Evolutionary conservation across 1,140 invertebrate genomes (phyloP).

Genomic region (Pogonomyrmex californicus): DNA sequence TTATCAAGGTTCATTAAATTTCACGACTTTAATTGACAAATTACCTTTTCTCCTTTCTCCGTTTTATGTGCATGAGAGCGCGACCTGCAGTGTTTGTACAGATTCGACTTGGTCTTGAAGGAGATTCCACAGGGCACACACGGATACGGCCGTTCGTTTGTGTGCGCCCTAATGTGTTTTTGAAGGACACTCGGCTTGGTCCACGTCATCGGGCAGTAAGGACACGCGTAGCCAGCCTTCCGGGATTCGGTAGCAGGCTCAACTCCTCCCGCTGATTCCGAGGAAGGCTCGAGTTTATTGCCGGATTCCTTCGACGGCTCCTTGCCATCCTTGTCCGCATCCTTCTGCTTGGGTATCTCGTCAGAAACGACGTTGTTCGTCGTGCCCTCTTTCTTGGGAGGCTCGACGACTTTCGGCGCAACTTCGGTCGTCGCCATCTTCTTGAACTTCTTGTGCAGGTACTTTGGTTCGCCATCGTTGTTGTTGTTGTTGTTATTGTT

Average conservation of each 20-base stretch:
- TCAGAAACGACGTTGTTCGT: conserved; percentile 78
- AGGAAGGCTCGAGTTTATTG: conserved; percentile 70
- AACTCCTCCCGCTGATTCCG: conserved; percentile 69
- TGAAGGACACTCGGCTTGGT: conserved; percentile 97
- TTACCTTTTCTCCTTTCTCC: conserved; percentile 88
- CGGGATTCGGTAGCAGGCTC: conserved; percentile 82
- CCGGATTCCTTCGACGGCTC: conserved; percentile 72
- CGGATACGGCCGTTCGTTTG: conserved; percentile 97
- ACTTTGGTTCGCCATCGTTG: conserved; percentile 91
- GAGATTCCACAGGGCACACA: conserved; percentile 96
- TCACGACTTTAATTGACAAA: background rate
- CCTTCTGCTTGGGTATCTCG: conserved; percentile 84
- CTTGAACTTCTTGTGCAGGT: conserved; percentile 97
- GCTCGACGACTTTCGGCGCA: conserved; percentile 78
- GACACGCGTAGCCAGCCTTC: conserved; percentile 91
- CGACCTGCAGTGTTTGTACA: conserved; percentile 96
- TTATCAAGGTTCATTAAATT: background rate
- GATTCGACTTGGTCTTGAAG: conserved; percentile 97
- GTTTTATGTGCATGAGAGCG: conserved; percentile 92
- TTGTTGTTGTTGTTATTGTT: conserved; percentile 83
- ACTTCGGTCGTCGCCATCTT: conserved; percentile 90
- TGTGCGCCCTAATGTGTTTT: conserved; percentile 97
- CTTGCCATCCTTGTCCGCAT: conserved; percentile 80
- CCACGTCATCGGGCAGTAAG: conserved; percentile 95
- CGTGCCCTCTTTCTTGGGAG: conserved; percentile 68